Evolutionary conservation across 2,888 invertebrate genomes (phyloP).

Genomic region (Brenthis daphne): DNA sequence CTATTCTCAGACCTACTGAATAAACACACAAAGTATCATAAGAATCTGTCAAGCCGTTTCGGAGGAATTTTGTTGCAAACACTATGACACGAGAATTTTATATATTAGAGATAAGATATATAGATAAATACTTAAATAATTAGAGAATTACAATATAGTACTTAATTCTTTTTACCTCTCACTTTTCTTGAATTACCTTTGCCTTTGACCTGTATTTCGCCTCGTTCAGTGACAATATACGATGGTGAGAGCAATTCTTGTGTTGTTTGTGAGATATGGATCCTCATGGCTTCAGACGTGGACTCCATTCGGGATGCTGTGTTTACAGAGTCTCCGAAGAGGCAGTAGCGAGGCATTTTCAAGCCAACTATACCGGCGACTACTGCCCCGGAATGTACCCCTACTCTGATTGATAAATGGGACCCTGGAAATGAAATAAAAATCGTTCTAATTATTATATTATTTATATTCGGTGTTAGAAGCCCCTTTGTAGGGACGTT

Average conservation of each 20-base stretch:
- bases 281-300: slow-evolving; percentile 95
- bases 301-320: slow-evolving; percentile 97
- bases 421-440: slow-evolving; percentile 77
- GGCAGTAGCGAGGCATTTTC: slow-evolving; percentile 94
- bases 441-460: not conserved
- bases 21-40: too few relatives aligned
- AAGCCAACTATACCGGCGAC: slow-evolving; percentile 97
- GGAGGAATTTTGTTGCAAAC: too few relatives aligned
- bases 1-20: too few relatives aligned
- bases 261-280: slow-evolving; percentile 96
- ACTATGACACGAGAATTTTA: too few relatives aligned
- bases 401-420: slow-evolving; percentile 91
- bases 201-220: slow-evolving; percentile 94
- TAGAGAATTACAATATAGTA: not conserved
- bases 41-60: too few relatives aligned
- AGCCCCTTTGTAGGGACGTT: too few relatives aligned
- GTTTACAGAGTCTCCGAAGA: slow-evolving; percentile 95
- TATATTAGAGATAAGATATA: too few relatives aligned
- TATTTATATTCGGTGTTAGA: not conserved
- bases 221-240: slow-evolving; percentile 89
- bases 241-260: slow-evolving; percentile 87
- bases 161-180: slow-evolving; percentile 25
- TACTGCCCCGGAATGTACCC: slow-evolving; percentile 95
- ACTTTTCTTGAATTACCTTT: slow-evolving; percentile 83
- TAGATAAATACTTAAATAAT: not conserved